Conservation (phyloP, 2,113 vertebrate genomes). For the Notechis scutatus region DNA sequence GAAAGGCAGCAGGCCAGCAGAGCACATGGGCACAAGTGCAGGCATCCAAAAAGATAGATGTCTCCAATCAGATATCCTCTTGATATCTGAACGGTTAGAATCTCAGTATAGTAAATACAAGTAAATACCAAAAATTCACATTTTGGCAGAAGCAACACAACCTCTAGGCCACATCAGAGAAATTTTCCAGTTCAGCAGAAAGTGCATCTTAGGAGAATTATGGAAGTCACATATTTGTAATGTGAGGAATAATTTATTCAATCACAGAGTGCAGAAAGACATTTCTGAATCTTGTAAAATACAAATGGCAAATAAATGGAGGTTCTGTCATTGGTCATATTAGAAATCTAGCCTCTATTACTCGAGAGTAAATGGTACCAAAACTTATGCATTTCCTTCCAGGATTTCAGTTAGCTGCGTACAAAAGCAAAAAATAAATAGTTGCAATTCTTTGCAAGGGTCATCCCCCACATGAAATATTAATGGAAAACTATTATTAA, state of each 20-base stretch:
- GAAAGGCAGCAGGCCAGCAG: slow-evolving; percentile 65
- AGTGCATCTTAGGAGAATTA: slow-evolving; percentile 45
- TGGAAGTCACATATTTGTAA: slow-evolving; percentile 42
- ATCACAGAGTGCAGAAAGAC: slow-evolving; percentile 16
- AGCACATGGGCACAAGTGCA: slow-evolving; percentile 61
- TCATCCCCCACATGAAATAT: not conserved
- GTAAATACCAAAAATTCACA: slow-evolving; percentile 68
- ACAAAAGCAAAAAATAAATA: not conserved
- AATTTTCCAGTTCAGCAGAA: slow-evolving; percentile 61
- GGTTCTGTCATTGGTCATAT: not conserved
- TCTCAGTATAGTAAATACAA: slow-evolving; percentile 70
- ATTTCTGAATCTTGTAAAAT: not conserved
- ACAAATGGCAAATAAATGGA: not conserved
- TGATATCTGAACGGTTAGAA: slow-evolving; percentile 71
- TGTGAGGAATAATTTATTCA: slow-evolving; percentile 56
- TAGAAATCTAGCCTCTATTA: not conserved
- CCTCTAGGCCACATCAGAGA: slow-evolving; percentile 53
- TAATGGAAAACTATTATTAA: not conserved
- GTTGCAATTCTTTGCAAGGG: not conserved
- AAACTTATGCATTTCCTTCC: not conserved
- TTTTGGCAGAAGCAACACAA: slow-evolving; percentile 61
- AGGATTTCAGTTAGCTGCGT: not conserved
- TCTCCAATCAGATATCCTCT: slow-evolving; percentile 74
- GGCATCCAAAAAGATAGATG: slow-evolving; percentile 70
- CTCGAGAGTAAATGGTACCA: not conserved